Evolutionary conservation across 2,888 invertebrate genomes (phyloP), one percentile per base, ranked within the genome.

Genomic region (Oscheius sp.): DNA sequence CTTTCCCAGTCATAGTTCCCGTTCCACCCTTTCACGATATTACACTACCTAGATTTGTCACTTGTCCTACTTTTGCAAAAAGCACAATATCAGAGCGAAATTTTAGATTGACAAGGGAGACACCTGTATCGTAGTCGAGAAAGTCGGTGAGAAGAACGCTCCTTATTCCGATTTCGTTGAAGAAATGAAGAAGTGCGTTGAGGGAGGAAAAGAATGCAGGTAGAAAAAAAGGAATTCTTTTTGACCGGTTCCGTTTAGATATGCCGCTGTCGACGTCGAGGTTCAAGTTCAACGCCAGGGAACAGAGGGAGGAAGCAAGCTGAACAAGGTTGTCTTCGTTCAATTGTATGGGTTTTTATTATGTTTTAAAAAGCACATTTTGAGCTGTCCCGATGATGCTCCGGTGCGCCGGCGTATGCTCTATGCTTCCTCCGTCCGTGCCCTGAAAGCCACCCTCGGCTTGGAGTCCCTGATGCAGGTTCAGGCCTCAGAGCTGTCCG

Each of bases 371-470:
- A 37, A 13, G n/a, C n/a, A 21, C 51, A n/a, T 21, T 74, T 88
- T 63, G 76, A 89, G 89, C 78, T 89, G 89, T 70, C 89, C 89
- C 35, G 89, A 89, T 78, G 87, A 88, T 35, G 89, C 89, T 21
- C 89, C 89, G 35, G 89, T 89, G 21, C 86, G 89, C 55, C 78
- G 87, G 65, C 88, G 89, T 60, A 89, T 89, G 89, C 84, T 89
- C 70, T 89, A 89, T 86, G 89, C 89, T 42, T 88, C 87, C 2
- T 89, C 89, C 51, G 89, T 89, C 51, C 84, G 89, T 57, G 89
- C 89, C 37, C 83, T 89, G 57, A 89, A 89, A 79, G 87, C 88
- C 7, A 84, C 88, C 1, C 84, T 89, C 58, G 89, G 89, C 21
- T 79, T 89, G 74, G 88, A 89, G 75, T 87, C 87, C 29, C 84